Conservation (phyloP, 2,888 invertebrate species). For the Drosophila prostipennis region DNA sequence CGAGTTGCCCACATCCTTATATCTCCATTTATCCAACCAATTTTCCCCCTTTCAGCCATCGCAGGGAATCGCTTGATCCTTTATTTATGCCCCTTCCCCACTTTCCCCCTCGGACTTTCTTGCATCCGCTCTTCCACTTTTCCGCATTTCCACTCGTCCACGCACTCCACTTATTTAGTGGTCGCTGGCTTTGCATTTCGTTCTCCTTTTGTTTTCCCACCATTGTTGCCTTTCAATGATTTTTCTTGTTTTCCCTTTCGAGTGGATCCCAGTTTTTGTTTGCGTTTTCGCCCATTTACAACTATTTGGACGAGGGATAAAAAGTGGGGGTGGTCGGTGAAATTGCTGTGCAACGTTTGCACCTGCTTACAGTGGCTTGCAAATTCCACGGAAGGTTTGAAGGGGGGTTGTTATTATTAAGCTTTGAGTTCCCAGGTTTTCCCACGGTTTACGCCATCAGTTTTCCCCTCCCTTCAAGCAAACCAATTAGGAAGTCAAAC, state of each 20-base stretch:
- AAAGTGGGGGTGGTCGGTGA: slow-evolving; percentile 9
- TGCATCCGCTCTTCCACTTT: slow-evolving; percentile 21
- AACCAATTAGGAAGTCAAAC: slow-evolving; percentile 8
- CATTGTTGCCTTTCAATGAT: slow-evolving; percentile 49
- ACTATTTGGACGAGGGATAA: slow-evolving; percentile 50
- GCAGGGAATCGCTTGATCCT: slow-evolving; percentile 8
- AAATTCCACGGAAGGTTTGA: not conserved
- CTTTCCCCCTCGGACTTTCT: not conserved
- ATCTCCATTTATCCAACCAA: not conserved
- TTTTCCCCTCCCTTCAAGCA: not conserved
- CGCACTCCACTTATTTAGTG: slow-evolving; percentile 47
- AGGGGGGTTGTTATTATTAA: slow-evolving; percentile 3
- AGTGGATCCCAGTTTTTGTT: slow-evolving; percentile 41
- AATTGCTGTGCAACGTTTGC: slow-evolving; percentile 24
- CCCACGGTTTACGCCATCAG: too few species aligned
- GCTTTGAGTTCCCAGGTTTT: too few species aligned
- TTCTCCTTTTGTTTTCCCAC: slow-evolving; percentile 20
- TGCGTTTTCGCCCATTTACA: slow-evolving; percentile 60
- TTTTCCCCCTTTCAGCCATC: not conserved
- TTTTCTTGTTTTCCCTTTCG: slow-evolving; percentile 35
- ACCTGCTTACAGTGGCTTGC: slow-evolving; percentile 18
- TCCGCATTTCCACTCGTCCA: slow-evolving; percentile 2
- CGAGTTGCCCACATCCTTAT: not conserved
- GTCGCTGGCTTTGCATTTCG: slow-evolving; percentile 30
- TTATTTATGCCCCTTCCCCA: slow-evolving; percentile 7